phyloP scores from a whole-genome alignment of 2,113 vertebrate genomes.

The Isurus oxyrinchus region DNA sequence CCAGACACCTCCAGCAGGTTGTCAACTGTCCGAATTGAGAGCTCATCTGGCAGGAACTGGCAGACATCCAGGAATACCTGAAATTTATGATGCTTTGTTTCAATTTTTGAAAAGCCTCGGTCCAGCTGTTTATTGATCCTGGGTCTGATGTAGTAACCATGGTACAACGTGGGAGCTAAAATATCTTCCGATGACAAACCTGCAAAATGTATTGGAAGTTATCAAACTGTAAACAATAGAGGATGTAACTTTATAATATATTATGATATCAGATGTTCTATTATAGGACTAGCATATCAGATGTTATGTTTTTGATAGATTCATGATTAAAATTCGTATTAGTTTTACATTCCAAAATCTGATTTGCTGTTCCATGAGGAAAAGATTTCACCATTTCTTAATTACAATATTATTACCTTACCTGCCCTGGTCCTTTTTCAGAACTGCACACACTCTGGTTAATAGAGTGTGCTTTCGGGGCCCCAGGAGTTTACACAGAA shows the following conservation, averaged over 20 bases:
- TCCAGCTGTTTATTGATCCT: constrained; percentile 61
- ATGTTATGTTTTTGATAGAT: too few species aligned
- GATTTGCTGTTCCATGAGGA: neutral
- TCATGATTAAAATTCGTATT: neutral
- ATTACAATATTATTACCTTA: neutral
- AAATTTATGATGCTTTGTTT: constrained; percentile 67
- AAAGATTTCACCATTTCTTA: neutral
- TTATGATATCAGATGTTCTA: too few species aligned
- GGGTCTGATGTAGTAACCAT: constrained; percentile 77
- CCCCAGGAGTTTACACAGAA: neutral
- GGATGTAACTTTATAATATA: neutral
- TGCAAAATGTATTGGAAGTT: constrained; percentile 42
- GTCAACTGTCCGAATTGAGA: constrained; percentile 71
- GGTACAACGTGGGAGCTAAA: constrained; percentile 70
- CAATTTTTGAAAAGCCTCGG: constrained; percentile 67
- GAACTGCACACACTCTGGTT: neutral
- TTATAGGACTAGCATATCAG: neutral
- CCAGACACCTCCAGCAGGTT: constrained; percentile 76
- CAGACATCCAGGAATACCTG: constrained; percentile 73
- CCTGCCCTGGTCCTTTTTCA: neutral
- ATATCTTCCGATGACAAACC: constrained; percentile 68
- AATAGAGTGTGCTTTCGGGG: neutral
- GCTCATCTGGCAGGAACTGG: constrained; percentile 73
- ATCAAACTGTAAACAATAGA: neutral
- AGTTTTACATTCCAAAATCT: neutral